phyloP scores from a whole-genome alignment of 2,113 vertebrate species.

The Actenoides hombroni region DNA sequence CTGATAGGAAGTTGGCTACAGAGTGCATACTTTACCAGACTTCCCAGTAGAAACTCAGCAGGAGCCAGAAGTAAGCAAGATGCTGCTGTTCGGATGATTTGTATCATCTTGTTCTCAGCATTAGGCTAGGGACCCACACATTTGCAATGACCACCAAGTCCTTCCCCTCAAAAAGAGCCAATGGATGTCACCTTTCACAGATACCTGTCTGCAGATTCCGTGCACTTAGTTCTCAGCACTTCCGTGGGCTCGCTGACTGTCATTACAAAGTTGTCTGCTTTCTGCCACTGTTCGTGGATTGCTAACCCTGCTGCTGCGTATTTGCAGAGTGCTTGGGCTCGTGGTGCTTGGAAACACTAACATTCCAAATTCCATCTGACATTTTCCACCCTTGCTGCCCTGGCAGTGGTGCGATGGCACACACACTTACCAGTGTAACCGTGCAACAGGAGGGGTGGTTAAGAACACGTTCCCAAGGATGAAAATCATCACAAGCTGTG shows the following conservation, averaged over 20 bases:
- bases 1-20: background rate
- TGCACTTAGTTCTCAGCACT: background rate
- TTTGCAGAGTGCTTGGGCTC: background rate
- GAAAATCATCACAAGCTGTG: conserved; percentile 3
- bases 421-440: background rate
- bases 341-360: background rate
- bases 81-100: background rate
- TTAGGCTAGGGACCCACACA: background rate
- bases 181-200: background rate
- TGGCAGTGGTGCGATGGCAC: background rate
- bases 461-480: background rate
- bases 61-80: background rate
- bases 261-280: background rate
- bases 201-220: background rate
- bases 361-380: background rate
- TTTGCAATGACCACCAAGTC: background rate
- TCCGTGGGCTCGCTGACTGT: background rate
- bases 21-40: background rate
- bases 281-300: background rate
- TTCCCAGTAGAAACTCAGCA: background rate
- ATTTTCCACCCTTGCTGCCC: background rate
- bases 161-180: background rate
- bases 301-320: background rate
- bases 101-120: background rate
- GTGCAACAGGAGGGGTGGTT: background rate